Conservation (phyloP, 2,797 vertebrate species). For the Acanthiza pusilla region DNA sequence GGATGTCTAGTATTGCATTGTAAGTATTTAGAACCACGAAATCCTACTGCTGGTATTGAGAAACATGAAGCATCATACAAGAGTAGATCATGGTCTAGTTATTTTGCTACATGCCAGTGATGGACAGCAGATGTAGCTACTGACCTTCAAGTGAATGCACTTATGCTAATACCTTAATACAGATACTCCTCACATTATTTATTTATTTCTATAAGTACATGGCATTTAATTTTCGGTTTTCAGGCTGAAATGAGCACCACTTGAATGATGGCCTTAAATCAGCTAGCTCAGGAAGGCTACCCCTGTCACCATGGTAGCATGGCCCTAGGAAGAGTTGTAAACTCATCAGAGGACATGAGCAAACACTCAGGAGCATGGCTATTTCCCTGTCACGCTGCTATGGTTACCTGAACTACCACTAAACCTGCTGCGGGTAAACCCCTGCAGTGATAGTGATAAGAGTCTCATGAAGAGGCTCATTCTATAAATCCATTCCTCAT, state of each 20-base stretch:
- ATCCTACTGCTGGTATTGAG: not conserved
- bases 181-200: not conserved
- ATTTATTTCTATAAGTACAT: not conserved
- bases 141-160: not conserved
- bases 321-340: not conserved
- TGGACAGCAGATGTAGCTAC: not conserved
- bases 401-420: not conserved
- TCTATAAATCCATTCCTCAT: not conserved
- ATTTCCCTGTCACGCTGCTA: not conserved
- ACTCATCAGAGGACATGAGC: not conserved
- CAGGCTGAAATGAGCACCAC: not conserved
- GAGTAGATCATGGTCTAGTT: not conserved
- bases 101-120: not conserved
- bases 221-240: not conserved
- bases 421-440: not conserved
- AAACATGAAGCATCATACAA: not conserved
- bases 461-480: not conserved
- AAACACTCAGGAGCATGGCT: not conserved
- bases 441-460: accelerated
- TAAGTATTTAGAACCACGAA: not conserved
- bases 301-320: not conserved
- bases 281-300: not conserved
- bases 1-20: not conserved
- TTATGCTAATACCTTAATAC: not conserved
- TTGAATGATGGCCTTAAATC: not conserved